Conservation (phyloP, 2,888 invertebrate species). For the Iphiclides podalirius region DNA sequence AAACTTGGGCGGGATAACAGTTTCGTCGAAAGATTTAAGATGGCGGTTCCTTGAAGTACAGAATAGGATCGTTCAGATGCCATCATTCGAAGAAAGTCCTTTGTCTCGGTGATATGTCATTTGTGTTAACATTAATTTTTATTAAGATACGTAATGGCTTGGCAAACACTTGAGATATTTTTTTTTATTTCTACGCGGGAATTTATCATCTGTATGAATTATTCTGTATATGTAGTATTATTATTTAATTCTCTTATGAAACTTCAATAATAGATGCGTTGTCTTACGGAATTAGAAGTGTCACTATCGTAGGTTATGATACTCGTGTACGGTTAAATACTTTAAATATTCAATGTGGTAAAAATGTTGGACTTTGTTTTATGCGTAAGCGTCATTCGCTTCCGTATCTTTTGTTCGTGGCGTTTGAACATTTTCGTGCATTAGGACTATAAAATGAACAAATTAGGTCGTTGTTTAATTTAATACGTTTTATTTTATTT, state of each 20-base stretch:
- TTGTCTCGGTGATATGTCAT: conserved; percentile 15
- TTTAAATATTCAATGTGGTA: no score
- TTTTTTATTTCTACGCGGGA: not conserved
- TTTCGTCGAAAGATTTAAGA: conserved; percentile 24
- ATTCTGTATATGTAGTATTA: no score
- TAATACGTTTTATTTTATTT: no score
- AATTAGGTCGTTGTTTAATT: no score
- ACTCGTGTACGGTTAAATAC: no score
- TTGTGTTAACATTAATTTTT: conserved; percentile 15
- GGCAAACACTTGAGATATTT: not conserved
- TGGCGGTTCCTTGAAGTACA: conserved; percentile 21
- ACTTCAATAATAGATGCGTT: no score
- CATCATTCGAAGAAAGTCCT: conserved; percentile 21
- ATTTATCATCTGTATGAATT: no score
- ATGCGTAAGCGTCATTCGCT: no score
- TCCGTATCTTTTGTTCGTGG: not conserved
- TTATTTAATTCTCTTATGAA: no score
- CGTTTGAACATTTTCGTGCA: not conserved
- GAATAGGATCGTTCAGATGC: conserved; percentile 22
- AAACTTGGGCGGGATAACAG: conserved; percentile 13
- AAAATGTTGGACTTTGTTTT: no score
- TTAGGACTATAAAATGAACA: not conserved
- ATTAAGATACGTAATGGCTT: conserved; percentile 7
- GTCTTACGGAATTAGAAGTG: no score
- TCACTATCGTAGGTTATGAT: no score